These are phyloP conservation scores for Progne subis DNA, from an alignment of 2,113 vertebrate species.

Conservation along the genomic window DNA sequence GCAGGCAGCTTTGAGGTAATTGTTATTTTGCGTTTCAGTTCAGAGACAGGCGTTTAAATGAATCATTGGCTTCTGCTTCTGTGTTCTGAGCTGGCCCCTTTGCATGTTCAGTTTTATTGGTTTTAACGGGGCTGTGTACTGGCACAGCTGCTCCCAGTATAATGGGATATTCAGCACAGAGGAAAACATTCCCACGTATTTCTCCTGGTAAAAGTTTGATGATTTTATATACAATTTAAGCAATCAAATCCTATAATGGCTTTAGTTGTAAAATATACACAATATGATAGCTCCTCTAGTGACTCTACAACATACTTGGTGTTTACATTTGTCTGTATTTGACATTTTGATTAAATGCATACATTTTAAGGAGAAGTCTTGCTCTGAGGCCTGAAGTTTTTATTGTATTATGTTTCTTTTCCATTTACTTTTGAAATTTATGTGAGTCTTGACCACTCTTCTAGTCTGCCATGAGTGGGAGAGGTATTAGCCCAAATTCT, in stretches of 20 bases:
- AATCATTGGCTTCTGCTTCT: constrained; percentile 30
- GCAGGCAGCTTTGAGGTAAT: constrained; percentile 39
- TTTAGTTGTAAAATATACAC: constrained; percentile 11
- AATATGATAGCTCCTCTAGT: neutral
- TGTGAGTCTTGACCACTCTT: neutral
- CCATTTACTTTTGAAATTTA: neutral
- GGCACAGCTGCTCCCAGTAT: neutral
- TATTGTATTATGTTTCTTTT: neutral
- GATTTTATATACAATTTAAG: neutral
- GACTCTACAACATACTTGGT: neutral
- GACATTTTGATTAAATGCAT: neutral
- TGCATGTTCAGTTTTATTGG: neutral
- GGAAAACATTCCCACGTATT: neutral
- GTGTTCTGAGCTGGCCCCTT: neutral
- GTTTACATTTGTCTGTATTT: neutral
- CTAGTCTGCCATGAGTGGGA: neutral
- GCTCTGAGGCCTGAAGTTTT: neutral
- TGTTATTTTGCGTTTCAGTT: constrained; percentile 53
- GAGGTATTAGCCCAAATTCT: neutral
- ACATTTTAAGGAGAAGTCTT: neutral
- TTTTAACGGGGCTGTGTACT: neutral
- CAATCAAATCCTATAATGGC: neutral
- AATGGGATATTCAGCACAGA: neutral
- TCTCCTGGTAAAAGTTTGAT: neutral
- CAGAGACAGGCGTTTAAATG: neutral